phyloP scores from a whole-genome alignment of 1,140 invertebrate species.

The Trichogramma pretiosum region DNA sequence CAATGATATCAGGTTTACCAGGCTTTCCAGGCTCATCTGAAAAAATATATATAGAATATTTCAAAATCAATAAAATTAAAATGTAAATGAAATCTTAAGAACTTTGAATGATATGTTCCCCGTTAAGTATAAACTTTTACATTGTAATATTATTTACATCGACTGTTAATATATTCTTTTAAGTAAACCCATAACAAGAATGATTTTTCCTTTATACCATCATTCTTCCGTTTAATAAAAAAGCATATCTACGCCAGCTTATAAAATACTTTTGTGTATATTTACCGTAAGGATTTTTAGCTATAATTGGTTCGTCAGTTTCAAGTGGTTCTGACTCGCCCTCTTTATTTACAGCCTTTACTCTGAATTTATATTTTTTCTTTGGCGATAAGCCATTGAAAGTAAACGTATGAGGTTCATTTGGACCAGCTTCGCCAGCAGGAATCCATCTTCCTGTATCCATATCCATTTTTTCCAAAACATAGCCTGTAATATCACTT shows the following conservation, averaged over 20 bases:
- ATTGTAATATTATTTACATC: no score
- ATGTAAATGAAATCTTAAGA: constrained; percentile 8
- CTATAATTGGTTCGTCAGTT: constrained; percentile 76
- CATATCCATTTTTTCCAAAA: constrained; percentile 93
- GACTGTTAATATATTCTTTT: no score
- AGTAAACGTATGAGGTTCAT: constrained; percentile 65
- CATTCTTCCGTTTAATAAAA: neutral
- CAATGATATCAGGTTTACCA: constrained; percentile 82
- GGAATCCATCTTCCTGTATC: constrained; percentile 88
- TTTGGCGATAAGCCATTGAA: constrained; percentile 91
- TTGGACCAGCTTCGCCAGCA: constrained; percentile 79
- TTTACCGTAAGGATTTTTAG: constrained; percentile 93
- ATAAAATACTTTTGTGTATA: no score
- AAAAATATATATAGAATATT: constrained; percentile 16
- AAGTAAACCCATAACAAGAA: no score
- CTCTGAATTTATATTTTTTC: constrained; percentile 97
- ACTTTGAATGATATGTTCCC: constrained; percentile 5
- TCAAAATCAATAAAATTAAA: constrained; percentile 13
- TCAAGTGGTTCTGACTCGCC: constrained; percentile 93
- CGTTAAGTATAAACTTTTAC: neutral
- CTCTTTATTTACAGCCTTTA: constrained; percentile 97
- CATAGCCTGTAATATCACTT: constrained; percentile 86
- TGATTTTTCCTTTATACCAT: constrained; percentile 1
- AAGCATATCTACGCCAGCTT: neutral
- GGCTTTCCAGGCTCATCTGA: constrained; percentile 79